phyloP scores from a whole-genome alignment of 2,888 invertebrate species.

The Micoletzkya japonica region DNA sequence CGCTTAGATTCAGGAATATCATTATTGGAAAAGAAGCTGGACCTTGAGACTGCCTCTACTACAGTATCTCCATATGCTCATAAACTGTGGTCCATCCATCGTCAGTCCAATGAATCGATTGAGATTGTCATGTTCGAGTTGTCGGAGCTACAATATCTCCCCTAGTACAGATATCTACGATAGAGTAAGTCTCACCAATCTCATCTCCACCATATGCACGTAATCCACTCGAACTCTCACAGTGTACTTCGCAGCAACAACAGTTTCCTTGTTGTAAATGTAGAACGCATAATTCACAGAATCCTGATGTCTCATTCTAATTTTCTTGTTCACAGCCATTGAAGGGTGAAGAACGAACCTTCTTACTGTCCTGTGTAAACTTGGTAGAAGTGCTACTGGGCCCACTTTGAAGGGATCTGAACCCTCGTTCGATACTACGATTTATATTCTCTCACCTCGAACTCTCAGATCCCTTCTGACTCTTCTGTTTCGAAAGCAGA shows the following conservation, averaged over 20 bases:
- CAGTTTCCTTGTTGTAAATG: constrained; percentile 13
- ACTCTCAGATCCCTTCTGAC: constrained; percentile 28
- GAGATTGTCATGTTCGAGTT: constrained; percentile 15
- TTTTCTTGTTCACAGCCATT: too few species aligned
- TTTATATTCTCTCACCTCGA: neutral
- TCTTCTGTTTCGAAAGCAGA: constrained; percentile 14
- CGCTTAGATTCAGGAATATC: neutral
- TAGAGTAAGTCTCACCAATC: too few species aligned
- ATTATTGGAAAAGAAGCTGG: too few species aligned
- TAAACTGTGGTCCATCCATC: constrained; percentile 6
- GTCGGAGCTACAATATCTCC: neutral
- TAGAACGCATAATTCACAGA: constrained; percentile 11
- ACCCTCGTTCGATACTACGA: neutral
- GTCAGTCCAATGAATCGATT: constrained; percentile 20
- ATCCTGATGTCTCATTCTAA: too few species aligned
- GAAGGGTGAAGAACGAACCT: too few species aligned
- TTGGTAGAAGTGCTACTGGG: constrained; percentile 9
- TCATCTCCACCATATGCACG: constrained; percentile 5
- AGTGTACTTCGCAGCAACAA: neutral
- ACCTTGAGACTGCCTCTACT: constrained; percentile 21
- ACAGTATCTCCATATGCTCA: constrained; percentile 23
- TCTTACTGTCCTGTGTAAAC: neutral
- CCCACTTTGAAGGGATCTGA: constrained; percentile 21
- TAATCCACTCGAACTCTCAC: neutral
- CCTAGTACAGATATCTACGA: too few species aligned